phyloP scores from a whole-genome alignment of 2,113 vertebrate species.

The Pandion haliaetus region DNA sequence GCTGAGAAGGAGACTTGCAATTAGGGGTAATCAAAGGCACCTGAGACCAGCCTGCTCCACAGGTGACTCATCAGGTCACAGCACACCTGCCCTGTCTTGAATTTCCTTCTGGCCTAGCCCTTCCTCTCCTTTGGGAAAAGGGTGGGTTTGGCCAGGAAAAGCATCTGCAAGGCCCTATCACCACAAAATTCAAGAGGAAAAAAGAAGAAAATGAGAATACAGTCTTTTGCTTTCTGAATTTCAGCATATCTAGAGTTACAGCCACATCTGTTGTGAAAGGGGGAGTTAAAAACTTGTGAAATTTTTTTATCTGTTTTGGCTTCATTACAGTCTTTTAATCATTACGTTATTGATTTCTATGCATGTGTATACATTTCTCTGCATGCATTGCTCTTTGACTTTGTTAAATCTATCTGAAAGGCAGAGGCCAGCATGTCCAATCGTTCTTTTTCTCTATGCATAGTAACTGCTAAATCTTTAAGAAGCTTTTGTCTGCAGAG shows the following conservation, averaged over 20 bases:
- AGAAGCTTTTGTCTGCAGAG: not conserved
- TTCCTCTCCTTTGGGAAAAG: too few species aligned
- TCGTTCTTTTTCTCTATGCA: accelerated
- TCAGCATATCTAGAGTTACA: not conserved
- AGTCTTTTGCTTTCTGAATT: not conserved
- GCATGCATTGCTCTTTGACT: not conserved
- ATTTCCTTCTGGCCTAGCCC: not conserved
- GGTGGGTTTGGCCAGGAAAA: not conserved
- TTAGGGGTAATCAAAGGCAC: not conserved
- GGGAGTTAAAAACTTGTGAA: not conserved
- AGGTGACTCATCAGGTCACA: not conserved
- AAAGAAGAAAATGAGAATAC: not conserved
- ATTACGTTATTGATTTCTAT: too few species aligned
- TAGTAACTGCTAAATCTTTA: not conserved
- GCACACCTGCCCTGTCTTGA: accelerated
- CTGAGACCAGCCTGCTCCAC: not conserved
- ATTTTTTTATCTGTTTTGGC: not conserved
- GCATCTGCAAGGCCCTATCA: accelerated
- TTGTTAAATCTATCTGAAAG: not conserved
- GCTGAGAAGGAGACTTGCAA: not conserved
- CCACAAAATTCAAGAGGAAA: too few species aligned
- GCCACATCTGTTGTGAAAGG: not conserved
- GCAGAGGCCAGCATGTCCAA: too few species aligned
- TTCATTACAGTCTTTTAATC: not conserved
- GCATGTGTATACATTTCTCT: not conserved